Percentiles rank a stretch among this genome's conserved stretches.
These are phyloP conservation scores for Yoshiicerus persimilis DNA, from an alignment of 1,140 invertebrate species.

Conservation along the genomic window DNA sequence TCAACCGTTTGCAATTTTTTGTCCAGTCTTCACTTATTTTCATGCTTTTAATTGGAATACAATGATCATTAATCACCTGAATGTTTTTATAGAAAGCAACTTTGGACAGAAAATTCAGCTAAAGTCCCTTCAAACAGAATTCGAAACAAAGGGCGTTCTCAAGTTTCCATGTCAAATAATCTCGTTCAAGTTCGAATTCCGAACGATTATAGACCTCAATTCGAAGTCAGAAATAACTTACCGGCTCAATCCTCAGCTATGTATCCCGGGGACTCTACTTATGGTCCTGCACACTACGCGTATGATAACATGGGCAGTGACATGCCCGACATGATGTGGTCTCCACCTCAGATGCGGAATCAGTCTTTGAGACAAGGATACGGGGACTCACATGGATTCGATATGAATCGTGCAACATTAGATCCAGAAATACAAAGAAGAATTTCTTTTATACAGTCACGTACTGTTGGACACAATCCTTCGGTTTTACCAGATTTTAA, in stretches of 20 bases:
- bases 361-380: background rate
- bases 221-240: background rate
- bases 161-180: background rate
- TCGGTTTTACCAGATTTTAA: slow-evolving; percentile 36
- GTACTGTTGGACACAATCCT: background rate
- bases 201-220: background rate
- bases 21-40: too few species aligned
- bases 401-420: slow-evolving; percentile 23
- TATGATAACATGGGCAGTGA: background rate
- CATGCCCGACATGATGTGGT: background rate
- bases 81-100: background rate
- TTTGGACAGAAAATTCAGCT: background rate
- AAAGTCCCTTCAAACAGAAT: background rate
- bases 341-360: background rate
- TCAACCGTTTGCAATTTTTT: too few species aligned
- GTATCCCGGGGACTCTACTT: background rate
- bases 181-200: slow-evolving; percentile 13
- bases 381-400: background rate
- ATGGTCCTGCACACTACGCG: background rate
- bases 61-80: too few species aligned
- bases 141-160: background rate
- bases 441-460: slow-evolving; percentile 41
- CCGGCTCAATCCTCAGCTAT: background rate
- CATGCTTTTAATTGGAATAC: too few species aligned
- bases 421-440: slow-evolving; percentile 45